phyloP scores from a whole-genome alignment of 2,113 vertebrate species.

The Tursiops truncatus region DNA sequence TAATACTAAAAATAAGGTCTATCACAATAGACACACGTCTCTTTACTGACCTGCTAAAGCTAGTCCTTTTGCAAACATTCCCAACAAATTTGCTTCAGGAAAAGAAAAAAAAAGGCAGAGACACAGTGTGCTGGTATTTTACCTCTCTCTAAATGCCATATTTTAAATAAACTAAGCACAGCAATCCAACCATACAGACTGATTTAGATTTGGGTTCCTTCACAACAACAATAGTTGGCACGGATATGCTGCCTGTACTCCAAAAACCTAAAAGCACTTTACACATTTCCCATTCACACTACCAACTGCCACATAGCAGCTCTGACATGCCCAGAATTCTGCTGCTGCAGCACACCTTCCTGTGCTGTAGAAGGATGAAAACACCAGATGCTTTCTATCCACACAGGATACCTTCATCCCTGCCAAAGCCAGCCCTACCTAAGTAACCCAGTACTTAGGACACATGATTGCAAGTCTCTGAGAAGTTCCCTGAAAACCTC shows the following conservation, averaged over 20 bases:
- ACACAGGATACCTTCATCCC: neutral
- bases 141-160: constrained; percentile 53
- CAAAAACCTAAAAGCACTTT: constrained; percentile 61
- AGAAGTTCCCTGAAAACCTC: neutral
- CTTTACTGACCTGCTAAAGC: neutral
- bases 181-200: constrained; percentile 53
- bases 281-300: constrained; percentile 60
- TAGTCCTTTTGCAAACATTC: constrained; percentile 27
- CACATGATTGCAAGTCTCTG: neutral
- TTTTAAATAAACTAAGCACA: constrained; percentile 69
- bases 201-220: constrained; percentile 63
- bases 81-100: constrained; percentile 28
- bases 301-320: constrained; percentile 40
- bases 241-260: neutral
- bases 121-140: constrained; percentile 60
- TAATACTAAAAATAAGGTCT: neutral
- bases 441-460: neutral
- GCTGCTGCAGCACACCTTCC: neutral
- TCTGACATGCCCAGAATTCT: neutral
- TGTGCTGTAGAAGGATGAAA: neutral
- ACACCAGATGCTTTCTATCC: neutral
- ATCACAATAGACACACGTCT: neutral
- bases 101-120: neutral
- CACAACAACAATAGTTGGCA: constrained; percentile 71
- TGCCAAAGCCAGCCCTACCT: neutral